phyloP scores from a whole-genome alignment of 2,113 vertebrate species.

The Parus major region DNA sequence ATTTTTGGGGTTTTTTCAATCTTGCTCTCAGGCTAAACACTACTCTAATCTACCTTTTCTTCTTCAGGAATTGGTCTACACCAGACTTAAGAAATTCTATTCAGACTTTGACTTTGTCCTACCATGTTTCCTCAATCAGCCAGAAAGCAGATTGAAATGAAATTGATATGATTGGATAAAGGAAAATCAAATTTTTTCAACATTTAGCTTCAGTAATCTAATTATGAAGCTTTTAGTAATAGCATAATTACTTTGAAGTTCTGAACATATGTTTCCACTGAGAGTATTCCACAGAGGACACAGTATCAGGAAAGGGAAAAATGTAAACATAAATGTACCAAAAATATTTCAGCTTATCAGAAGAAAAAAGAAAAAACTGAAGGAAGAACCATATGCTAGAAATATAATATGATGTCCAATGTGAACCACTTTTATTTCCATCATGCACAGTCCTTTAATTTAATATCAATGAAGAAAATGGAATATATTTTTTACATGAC shows the following conservation, averaged over 20 bases:
- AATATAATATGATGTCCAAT: background rate
- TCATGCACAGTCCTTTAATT: background rate
- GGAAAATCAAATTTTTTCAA: conserved; percentile 75
- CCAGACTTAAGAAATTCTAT: background rate
- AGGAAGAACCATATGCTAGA: conserved; percentile 23
- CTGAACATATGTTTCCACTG: conserved; percentile 73
- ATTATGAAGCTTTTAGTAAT: conserved; percentile 83
- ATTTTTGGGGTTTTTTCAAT: background rate
- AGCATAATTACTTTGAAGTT: conserved; percentile 78
- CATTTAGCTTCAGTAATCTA: conserved; percentile 75
- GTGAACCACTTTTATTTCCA: background rate
- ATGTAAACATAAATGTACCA: conserved; percentile 4
- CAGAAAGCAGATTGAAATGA: conserved; percentile 46
- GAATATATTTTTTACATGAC: background rate
- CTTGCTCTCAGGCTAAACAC: background rate
- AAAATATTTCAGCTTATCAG: conserved; percentile 3
- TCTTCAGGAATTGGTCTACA: background rate
- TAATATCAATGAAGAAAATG: background rate
- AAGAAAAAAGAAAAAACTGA: conserved; percentile 32
- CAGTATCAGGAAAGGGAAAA: conserved; percentile 43
- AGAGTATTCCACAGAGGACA: conserved; percentile 65
- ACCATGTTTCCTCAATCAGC: conserved; percentile 64
- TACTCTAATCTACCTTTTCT: background rate
- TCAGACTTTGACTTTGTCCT: conserved; percentile 58
- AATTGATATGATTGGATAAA: conserved; percentile 75